Evolutionary conservation across 2,113 vertebrate species (phyloP).

Genomic region (Cacatua alba): DNA sequence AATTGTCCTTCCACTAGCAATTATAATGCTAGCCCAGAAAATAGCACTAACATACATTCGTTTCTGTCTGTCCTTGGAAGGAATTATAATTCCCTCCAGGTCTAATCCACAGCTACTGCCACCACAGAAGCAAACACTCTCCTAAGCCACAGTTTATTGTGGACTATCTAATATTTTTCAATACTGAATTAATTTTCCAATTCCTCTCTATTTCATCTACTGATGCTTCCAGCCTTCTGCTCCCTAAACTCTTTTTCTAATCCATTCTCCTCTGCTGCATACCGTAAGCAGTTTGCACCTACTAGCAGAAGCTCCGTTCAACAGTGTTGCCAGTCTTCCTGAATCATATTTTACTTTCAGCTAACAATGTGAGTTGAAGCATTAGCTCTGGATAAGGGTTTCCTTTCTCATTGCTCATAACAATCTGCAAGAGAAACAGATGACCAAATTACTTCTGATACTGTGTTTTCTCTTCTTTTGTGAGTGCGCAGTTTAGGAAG

Average conservation of each 20-base stretch:
- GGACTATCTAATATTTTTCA: background rate
- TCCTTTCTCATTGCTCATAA: background rate
- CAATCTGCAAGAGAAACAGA: background rate
- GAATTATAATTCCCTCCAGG: background rate
- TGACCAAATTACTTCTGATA: background rate
- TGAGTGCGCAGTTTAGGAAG: background rate
- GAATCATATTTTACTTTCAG: background rate
- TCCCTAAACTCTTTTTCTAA: background rate
- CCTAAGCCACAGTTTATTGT: background rate
- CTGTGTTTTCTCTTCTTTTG: background rate
- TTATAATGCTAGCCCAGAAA: background rate
- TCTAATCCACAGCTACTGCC: background rate
- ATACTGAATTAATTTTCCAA: background rate
- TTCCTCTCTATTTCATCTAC: background rate
- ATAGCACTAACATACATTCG: background rate
- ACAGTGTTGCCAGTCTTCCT: background rate
- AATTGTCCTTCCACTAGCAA: background rate
- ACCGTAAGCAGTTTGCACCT: background rate
- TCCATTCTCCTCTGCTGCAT: background rate
- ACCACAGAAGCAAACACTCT: background rate
- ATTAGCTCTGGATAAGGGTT: background rate
- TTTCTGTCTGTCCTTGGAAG: background rate
- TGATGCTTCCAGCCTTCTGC: background rate
- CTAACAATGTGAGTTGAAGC: background rate
- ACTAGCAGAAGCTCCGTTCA: background rate